Conservation (phyloP, 2,113 vertebrate genomes). For the Mellivora capensis region DNA sequence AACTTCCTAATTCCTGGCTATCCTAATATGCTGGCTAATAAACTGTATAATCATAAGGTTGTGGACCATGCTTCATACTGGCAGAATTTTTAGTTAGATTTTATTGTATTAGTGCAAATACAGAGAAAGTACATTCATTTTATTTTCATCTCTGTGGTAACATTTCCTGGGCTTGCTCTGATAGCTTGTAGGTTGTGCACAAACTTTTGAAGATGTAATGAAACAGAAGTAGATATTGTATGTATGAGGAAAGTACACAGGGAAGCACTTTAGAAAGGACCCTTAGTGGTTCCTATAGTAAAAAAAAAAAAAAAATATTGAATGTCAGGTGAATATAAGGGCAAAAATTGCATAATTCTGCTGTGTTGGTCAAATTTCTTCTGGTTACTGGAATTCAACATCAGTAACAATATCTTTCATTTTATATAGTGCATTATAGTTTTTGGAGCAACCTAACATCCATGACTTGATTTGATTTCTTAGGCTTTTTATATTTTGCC, state of each 20-base stretch:
- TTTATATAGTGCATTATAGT: neutral
- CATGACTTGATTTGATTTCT: constrained; percentile 32
- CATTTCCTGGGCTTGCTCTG: neutral
- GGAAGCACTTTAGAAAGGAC: neutral
- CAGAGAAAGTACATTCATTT: neutral
- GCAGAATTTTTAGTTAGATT: neutral
- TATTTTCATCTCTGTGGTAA: neutral
- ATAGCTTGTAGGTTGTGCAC: neutral
- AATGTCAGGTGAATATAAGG: neutral
- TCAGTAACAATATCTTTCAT: neutral
- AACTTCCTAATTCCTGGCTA: constrained; percentile 3
- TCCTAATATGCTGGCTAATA: neutral
- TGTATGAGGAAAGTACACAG: neutral
- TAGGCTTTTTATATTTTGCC: constrained; percentile 14
- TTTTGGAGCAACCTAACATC: neutral
- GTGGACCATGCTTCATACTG: neutral
- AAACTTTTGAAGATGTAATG: constrained; percentile 15
- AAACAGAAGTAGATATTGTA: neutral
- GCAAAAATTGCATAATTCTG: neutral
- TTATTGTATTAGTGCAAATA: neutral
- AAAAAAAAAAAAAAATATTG: neutral
- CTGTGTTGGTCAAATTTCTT: neutral
- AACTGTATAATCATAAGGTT: neutral
- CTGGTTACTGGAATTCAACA: neutral
- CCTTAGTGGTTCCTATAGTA: neutral